A percentile compares a stretch with the other conserved stretches of the same genome.
Conservation (phyloP, 1,140 invertebrate species). For the Drosophila nigrodunni region DNA sequence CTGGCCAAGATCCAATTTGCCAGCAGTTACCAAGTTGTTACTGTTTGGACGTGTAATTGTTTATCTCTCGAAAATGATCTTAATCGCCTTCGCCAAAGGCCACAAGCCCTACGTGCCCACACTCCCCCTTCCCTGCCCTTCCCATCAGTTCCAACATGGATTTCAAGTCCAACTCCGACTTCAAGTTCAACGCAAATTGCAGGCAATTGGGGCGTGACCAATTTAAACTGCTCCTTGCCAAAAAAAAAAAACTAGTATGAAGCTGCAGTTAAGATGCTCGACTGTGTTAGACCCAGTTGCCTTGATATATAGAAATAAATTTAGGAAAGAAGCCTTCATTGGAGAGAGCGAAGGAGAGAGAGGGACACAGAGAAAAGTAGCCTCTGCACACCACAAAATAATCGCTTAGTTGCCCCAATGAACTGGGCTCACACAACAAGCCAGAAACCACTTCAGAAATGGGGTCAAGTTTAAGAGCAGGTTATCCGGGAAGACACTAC, state of each 20-base stretch:
- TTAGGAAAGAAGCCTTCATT: no score
- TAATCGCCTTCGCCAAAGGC: constrained; percentile 41
- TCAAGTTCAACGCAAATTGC: neutral
- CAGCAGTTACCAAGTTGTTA: constrained; percentile 42
- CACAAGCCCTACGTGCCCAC: constrained; percentile 21
- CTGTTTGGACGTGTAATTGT: constrained; percentile 44
- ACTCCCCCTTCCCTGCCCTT: no score
- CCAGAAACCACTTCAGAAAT: constrained; percentile 30
- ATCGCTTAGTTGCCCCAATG: no score
- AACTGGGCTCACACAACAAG: neutral
- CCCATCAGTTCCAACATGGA: neutral
- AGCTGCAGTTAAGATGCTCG: no score
- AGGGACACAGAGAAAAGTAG: no score
- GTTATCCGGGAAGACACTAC: neutral
- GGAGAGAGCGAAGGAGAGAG: no score
- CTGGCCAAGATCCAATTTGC: constrained; percentile 31
- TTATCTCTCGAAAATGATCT: constrained; percentile 23
- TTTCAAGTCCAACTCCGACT: neutral
- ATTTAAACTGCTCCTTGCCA: constrained; percentile 17
- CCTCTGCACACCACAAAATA: no score
- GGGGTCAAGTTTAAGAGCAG: constrained; percentile 72
- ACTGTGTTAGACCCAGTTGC: no score
- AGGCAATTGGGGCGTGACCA: neutral
- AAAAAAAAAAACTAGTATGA: neutral
- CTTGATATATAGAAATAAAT: no score